These are phyloP conservation scores for Anniella stebbinsi DNA, from an alignment of 2,797 vertebrate species.

Conservation along the genomic window DNA sequence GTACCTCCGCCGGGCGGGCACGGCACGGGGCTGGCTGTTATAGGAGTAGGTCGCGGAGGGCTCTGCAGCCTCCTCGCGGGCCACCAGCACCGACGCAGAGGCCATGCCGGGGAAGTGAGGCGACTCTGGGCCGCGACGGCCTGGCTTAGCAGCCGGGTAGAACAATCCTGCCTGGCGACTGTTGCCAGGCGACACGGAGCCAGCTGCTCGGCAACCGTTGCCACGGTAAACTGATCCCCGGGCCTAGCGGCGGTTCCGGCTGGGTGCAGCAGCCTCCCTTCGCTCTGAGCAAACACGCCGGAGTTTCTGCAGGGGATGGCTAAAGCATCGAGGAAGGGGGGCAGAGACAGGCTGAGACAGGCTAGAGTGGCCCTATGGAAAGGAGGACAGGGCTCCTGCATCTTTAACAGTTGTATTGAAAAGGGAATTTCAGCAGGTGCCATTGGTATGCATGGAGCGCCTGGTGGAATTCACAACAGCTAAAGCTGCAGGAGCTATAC, in stretches of 20 bases:
- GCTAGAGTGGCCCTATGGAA: too few relatives aligned
- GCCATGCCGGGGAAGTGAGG: not conserved
- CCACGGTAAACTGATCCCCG: slow-evolving; percentile 57
- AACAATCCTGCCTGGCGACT: not conserved
- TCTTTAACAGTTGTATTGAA: too few relatives aligned
- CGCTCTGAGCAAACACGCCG: not conserved
- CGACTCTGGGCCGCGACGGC: not conserved
- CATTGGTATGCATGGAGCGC: too few relatives aligned
- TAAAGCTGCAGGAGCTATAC: too few relatives aligned
- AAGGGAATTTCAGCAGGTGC: too few relatives aligned
- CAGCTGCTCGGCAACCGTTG: slow-evolving; percentile 65
- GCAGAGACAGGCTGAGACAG: not conserved
- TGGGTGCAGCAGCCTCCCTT: not conserved
- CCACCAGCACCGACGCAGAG: slow-evolving; percentile 75
- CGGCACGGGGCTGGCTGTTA: slow-evolving; percentile 84
- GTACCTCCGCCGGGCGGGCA: slow-evolving; percentile 80
- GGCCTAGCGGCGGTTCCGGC: slow-evolving; percentile 29
- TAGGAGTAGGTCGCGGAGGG: slow-evolving; percentile 80
- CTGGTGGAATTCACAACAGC: too few relatives aligned
- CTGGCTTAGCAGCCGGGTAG: accelerated
- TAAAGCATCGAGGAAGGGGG: not conserved
- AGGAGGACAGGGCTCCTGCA: too few relatives aligned
- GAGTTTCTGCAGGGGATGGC: too few relatives aligned
- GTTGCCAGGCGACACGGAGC: slow-evolving; percentile 54
- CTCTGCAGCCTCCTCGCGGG: slow-evolving; percentile 16